Conservation (phyloP, 2,888 invertebrate genomes). For the Eilema caniola region DNA sequence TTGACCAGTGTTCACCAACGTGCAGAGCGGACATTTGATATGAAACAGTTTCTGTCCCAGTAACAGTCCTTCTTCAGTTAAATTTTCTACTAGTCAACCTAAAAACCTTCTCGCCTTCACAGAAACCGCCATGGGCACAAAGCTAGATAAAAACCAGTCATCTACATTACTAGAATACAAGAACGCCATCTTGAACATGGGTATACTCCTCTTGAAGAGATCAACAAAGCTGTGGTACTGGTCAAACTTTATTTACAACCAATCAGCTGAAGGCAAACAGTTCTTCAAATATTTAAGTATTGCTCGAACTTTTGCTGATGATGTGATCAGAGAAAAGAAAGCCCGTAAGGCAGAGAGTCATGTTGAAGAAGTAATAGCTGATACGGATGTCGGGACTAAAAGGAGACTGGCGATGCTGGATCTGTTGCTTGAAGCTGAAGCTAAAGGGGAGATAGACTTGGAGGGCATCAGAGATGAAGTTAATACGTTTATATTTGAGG, state of each 20-base stretch:
- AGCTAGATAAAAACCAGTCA: conserved; percentile 75
- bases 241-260: conserved; percentile 82
- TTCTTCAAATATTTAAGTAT: background rate
- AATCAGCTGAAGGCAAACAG: conserved; percentile 46
- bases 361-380: conserved; percentile 4
- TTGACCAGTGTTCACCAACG: too few species aligned
- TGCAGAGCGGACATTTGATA: too few species aligned
- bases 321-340: conserved; percentile 21
- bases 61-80: too few species aligned
- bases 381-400: conserved; percentile 39
- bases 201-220: conserved; percentile 59
- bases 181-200: conserved; percentile 75
- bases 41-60: too few species aligned
- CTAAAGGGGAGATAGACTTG: conserved; percentile 85
- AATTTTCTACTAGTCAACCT: too few species aligned
- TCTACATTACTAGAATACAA: conserved; percentile 78
- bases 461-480: conserved; percentile 89
- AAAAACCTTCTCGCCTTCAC: conserved; percentile 13
- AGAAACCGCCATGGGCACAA: conserved; percentile 89
- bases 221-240: conserved; percentile 86
- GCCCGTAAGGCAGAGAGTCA: background rate
- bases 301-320: conserved; percentile 15
- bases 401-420: conserved; percentile 88
- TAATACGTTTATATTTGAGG: conserved; percentile 91
- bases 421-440: conserved; percentile 85